Evolutionary conservation across 2,888 invertebrate species (phyloP).

Genomic region (Catocala sponsa): DNA sequence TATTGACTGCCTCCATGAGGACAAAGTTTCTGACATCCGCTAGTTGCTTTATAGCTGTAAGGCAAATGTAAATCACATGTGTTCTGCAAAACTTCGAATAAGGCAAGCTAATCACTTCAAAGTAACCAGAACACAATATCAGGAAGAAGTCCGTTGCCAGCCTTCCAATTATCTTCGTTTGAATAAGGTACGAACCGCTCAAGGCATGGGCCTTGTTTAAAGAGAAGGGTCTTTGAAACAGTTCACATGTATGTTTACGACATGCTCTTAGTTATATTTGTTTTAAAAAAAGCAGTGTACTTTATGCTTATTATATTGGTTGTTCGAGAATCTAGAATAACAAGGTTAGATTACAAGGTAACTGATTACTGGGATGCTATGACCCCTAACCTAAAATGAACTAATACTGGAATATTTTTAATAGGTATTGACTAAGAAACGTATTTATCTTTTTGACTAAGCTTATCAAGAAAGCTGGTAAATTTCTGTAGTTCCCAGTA

Average conservation of each 20-base stretch:
- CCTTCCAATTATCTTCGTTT: conserved; percentile 41
- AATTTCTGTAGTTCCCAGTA: no score
- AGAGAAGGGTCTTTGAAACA: conserved; percentile 36
- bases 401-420: no score
- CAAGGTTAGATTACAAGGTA: no score
- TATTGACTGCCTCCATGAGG: no score
- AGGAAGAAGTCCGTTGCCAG: conserved; percentile 37
- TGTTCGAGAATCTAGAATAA: no score
- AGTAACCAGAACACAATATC: conserved; percentile 50
- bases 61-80: conserved; percentile 36
- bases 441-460: no score
- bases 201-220: conserved; percentile 27
- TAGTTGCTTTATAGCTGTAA: conserved; percentile 5
- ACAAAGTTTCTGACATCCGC: no score
- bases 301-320: no score
- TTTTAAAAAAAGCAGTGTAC: not conserved
- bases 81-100: conserved; percentile 28
- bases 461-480: no score
- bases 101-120: conserved; percentile 38
- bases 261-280: conserved; percentile 9
- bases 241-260: conserved; percentile 17
- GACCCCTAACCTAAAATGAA: no score
- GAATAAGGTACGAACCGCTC: conserved; percentile 30
- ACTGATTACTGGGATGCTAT: no score
- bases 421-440: no score